These are phyloP conservation scores for Cottus gobio DNA, from an alignment of 2,113 vertebrate species.

Conservation along the genomic window DNA sequence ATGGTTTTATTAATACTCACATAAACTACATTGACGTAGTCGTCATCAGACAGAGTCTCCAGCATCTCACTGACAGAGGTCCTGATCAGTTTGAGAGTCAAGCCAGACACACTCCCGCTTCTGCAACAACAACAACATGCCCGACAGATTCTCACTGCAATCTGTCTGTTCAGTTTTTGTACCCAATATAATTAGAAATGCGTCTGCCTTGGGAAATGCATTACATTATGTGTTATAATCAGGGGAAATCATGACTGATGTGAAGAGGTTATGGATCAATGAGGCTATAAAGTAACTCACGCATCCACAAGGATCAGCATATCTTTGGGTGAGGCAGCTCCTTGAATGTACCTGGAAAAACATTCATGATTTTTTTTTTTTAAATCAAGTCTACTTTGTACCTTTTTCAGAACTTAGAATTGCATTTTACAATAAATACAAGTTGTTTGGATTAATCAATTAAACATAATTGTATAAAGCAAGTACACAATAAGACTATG, in stretches of 20 bases:
- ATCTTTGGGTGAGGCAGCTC: constrained; percentile 97
- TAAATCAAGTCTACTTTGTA: too few species aligned
- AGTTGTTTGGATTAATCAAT: neutral
- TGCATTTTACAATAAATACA: neutral
- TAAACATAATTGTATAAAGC: neutral
- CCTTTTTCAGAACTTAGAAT: neutral
- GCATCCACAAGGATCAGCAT: constrained; percentile 99
- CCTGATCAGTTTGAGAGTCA: constrained; percentile 96
- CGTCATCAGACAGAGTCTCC: constrained; percentile 97
- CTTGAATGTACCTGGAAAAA: constrained; percentile 94
- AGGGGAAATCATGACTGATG: constrained; percentile 49
- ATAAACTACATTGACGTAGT: constrained; percentile 98
- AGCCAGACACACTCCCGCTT: constrained; percentile 96
- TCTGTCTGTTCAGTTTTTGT: constrained; percentile 24
- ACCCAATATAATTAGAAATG: constrained; percentile 45
- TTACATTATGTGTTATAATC: constrained; percentile 48
- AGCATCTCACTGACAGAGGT: constrained; percentile 98
- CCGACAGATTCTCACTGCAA: constrained; percentile 28
- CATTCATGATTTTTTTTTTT: too few species aligned
- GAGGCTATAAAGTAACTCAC: constrained; percentile 84
- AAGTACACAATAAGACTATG: neutral
- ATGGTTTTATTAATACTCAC: constrained; percentile 85
- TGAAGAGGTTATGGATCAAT: constrained; percentile 53
- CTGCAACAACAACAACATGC: constrained; percentile 71
- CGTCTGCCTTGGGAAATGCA: constrained; percentile 42